Percentiles rank a stretch among this genome's conserved stretches.
phyloP scores from a whole-genome alignment of 1,140 invertebrate species.

The Catajapyx aquilonaris region DNA sequence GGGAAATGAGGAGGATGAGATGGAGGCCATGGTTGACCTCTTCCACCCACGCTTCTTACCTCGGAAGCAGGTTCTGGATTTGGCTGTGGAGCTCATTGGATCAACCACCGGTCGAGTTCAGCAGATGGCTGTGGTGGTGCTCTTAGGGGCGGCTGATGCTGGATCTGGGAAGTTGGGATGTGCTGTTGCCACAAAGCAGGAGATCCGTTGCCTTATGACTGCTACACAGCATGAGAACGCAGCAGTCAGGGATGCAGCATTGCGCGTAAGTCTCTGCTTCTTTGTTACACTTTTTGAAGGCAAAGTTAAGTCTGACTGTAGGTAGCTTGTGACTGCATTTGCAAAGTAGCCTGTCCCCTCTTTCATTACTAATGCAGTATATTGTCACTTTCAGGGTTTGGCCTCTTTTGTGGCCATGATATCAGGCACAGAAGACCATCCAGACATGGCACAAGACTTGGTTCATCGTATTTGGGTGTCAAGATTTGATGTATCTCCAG shows the following conservation, averaged over 20 bases:
- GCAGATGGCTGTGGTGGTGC: slow-evolving; percentile 44
- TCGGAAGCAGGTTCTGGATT: slow-evolving; percentile 50
- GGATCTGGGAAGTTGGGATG: slow-evolving; percentile 38
- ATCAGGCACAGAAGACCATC: slow-evolving; percentile 35
- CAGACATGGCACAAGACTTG: slow-evolving; percentile 33
- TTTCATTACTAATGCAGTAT: slow-evolving; percentile 5
- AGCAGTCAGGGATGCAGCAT: slow-evolving; percentile 55
- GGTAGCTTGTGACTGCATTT: not conserved
- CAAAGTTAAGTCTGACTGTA: not conserved
- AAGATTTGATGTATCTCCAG: slow-evolving; percentile 43
- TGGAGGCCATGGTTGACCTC: slow-evolving; percentile 24
- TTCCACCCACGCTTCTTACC: slow-evolving; percentile 57
- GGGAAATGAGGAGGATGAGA: slow-evolving; percentile 15
- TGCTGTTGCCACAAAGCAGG: slow-evolving; percentile 36
- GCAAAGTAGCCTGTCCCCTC: not conserved
- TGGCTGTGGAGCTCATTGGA: slow-evolving; percentile 60
- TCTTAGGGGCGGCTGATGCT: slow-evolving; percentile 52
- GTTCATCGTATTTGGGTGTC: slow-evolving; percentile 54
- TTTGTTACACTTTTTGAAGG: not conserved
- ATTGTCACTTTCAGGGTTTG: slow-evolving; percentile 29
- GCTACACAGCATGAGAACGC: slow-evolving; percentile 45
- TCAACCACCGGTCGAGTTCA: slow-evolving; percentile 43
- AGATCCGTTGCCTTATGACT: slow-evolving; percentile 51
- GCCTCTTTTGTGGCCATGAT: slow-evolving; percentile 37
- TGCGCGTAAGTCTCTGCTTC: slow-evolving; percentile 27